Conservation (phyloP, 1,140 invertebrate genomes). For the Penaeus indicus region DNA sequence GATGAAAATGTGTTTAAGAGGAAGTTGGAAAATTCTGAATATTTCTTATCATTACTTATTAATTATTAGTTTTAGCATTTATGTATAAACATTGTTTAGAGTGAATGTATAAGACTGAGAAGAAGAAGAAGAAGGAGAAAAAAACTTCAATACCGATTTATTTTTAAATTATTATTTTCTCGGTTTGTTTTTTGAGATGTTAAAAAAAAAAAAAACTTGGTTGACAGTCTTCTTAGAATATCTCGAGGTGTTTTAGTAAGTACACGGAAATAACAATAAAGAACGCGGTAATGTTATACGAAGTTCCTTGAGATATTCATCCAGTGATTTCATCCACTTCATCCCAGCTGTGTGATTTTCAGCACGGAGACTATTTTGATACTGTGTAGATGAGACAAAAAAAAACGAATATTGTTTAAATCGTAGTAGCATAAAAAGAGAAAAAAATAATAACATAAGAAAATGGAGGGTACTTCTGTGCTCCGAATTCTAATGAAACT, state of each 20-base stretch:
- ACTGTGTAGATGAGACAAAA: constrained; percentile 52
- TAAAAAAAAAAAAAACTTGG: background rate
- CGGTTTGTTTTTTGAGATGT: background rate
- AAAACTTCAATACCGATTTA: background rate
- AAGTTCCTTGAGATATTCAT: constrained; percentile 33
- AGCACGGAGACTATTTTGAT: constrained; percentile 56
- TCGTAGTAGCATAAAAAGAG: background rate
- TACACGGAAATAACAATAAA: too few species aligned
- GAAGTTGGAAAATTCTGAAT: too few species aligned
- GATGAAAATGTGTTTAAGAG: constrained; percentile 39
- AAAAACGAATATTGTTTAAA: constrained; percentile 21
- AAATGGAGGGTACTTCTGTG: background rate
- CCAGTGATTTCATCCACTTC: constrained; percentile 11
- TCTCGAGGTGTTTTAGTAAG: too few species aligned
- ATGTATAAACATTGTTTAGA: background rate
- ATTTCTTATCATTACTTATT: too few species aligned
- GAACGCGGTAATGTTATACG: background rate
- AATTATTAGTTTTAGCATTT: background rate
- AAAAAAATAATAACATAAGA: background rate
- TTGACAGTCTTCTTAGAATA: background rate
- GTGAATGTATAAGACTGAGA: too few species aligned
- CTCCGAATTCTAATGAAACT: too few species aligned
- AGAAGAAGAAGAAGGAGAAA: background rate
- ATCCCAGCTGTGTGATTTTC: constrained; percentile 42
- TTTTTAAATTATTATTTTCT: background rate